These are phyloP conservation scores for Accipiter cooperii DNA, from an alignment of 2,113 vertebrate species.

Conservation along the genomic window DNA sequence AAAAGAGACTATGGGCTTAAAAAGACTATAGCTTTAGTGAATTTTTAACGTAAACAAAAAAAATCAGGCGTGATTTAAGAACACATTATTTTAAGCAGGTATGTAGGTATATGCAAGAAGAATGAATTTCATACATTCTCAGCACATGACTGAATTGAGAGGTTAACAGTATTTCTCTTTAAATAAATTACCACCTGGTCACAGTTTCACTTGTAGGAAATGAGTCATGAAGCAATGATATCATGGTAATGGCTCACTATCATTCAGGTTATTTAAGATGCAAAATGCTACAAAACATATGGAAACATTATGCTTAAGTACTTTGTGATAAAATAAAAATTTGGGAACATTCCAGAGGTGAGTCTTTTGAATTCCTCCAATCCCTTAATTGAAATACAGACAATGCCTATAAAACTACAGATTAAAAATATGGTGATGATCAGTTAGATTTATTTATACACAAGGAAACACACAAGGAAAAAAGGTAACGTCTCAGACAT, in stretches of 20 bases:
- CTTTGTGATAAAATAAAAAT: neutral
- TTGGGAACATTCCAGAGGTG: neutral
- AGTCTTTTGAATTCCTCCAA: neutral
- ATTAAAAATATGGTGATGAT: neutral
- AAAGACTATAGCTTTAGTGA: neutral
- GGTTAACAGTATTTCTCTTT: neutral
- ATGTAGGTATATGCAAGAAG: neutral
- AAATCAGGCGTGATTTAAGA: neutral
- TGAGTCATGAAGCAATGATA: neutral
- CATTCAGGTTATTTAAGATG: neutral
- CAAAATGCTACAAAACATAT: neutral
- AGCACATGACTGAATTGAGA: neutral
- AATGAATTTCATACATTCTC: neutral
- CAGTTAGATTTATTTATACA: neutral
- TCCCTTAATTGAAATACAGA: neutral
- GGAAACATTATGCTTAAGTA: neutral
- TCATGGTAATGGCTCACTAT: neutral
- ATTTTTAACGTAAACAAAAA: neutral
- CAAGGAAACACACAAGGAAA: neutral
- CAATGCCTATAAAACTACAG: neutral
- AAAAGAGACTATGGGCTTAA: neutral
- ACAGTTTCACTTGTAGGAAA: neutral
- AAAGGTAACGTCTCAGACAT: neutral
- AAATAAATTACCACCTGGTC: neutral
- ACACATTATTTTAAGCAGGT: neutral